These are phyloP conservation scores for Scomber colias DNA, from an alignment of 2,113 vertebrate species.

Conservation along the genomic window DNA sequence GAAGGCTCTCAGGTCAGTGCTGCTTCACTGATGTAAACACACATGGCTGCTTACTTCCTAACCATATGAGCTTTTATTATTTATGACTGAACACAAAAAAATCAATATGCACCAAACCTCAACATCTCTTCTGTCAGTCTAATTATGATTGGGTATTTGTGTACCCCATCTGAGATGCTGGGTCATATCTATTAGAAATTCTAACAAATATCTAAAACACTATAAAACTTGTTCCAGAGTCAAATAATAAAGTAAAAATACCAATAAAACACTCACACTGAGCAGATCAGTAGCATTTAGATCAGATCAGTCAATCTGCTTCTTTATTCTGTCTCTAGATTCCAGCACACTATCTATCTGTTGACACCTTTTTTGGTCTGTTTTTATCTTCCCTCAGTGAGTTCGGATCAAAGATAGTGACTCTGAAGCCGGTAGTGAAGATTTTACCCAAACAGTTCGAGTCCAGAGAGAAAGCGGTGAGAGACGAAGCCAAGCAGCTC, in stretches of 20 bases:
- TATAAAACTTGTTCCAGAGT: too few species aligned
- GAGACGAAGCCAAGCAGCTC: constrained; percentile 96
- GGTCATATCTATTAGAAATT: too few species aligned
- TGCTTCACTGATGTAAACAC: background rate
- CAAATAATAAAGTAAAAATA: too few species aligned
- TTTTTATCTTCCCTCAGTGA: constrained; percentile 83
- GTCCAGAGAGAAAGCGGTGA: constrained; percentile 97
- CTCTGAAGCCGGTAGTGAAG: constrained; percentile 97
- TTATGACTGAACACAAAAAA: too few species aligned
- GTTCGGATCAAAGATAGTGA: constrained; percentile 98
- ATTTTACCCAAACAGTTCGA: constrained; percentile 97
- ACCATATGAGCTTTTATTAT: too few species aligned
- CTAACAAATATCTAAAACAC: too few species aligned
- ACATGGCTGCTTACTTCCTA: background rate
- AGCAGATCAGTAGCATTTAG: too few species aligned
- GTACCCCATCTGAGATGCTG: too few species aligned
- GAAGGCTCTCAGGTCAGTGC: constrained; percentile 92
- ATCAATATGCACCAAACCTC: too few species aligned
- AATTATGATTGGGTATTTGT: too few species aligned
- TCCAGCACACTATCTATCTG: background rate
- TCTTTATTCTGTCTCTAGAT: background rate
- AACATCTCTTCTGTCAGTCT: too few species aligned
- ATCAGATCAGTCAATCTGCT: background rate
- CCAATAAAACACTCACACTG: too few species aligned
- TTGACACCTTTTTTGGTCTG: background rate